Evolutionary conservation across 2,797 vertebrate species (phyloP).

Genomic region (Fistularia tabacaria): DNA sequence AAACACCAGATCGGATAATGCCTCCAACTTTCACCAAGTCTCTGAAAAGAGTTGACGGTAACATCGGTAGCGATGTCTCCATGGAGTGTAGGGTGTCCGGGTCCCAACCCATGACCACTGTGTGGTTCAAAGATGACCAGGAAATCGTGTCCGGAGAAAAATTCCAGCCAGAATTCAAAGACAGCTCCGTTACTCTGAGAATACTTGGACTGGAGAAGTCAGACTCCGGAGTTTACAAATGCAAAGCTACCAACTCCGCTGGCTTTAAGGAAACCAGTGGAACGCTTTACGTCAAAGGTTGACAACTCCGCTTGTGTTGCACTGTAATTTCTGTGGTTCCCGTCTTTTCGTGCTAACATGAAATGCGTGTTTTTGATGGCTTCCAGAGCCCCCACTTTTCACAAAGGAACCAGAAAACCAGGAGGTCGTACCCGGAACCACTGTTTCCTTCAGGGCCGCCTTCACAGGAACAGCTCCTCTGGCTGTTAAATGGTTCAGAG

Average conservation of each 20-base stretch:
- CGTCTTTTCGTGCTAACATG: slow-evolving; percentile 35
- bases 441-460: slow-evolving; percentile 81
- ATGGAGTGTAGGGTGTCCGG: slow-evolving; percentile 94
- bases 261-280: slow-evolving; percentile 91
- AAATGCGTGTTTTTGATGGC: slow-evolving; percentile 34
- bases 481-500: slow-evolving; percentile 89
- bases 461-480: slow-evolving; percentile 91
- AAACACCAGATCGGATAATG: slow-evolving; percentile 93
- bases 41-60: slow-evolving; percentile 87
- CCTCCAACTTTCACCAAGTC: slow-evolving; percentile 92
- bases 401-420: slow-evolving; percentile 82
- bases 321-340: not conserved
- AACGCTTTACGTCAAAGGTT: slow-evolving; percentile 95
- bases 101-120: slow-evolving; percentile 90
- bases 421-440: slow-evolving; percentile 85
- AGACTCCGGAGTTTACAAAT: slow-evolving; percentile 91
- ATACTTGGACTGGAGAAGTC: slow-evolving; percentile 80
- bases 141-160: slow-evolving; percentile 80
- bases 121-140: slow-evolving; percentile 92
- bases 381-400: slow-evolving; percentile 90
- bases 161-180: slow-evolving; percentile 84
- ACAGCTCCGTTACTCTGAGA: slow-evolving; percentile 84
- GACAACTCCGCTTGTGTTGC: slow-evolving; percentile 4
- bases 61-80: slow-evolving; percentile 74
- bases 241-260: slow-evolving; percentile 90